Evolutionary conservation across 2,113 vertebrate species (phyloP).

Genomic region (Sigmodon hispidus): DNA sequence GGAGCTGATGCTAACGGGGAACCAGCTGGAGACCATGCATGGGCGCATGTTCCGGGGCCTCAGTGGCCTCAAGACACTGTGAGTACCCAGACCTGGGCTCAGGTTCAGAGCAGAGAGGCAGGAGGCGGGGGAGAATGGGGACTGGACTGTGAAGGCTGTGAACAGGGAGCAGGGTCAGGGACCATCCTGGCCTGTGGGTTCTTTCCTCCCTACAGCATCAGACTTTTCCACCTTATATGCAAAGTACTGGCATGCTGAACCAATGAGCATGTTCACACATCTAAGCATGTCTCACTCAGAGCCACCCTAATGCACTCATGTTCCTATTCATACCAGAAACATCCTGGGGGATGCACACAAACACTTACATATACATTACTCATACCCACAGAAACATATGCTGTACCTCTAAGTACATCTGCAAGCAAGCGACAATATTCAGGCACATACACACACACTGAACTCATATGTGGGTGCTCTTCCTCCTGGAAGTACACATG

Average conservation of each 20-base stretch:
- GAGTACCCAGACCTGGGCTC: constrained; percentile 77
- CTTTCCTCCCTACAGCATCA: background rate
- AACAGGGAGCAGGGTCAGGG: background rate
- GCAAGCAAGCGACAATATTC: background rate
- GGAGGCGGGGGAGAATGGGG: background rate
- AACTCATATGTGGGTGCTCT: background rate
- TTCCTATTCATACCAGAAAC: background rate
- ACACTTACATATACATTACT: background rate
- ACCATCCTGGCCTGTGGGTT: too few species aligned
- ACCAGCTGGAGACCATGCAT: constrained; percentile 92
- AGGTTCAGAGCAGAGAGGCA: fast-evolving
- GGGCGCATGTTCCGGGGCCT: constrained; percentile 95
- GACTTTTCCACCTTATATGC: background rate
- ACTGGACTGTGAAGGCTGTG: fast-evolving
- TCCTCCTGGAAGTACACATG: background rate
- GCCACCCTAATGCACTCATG: background rate
- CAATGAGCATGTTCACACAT: background rate
- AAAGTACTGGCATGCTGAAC: background rate
- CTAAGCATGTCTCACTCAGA: background rate
- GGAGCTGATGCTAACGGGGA: constrained; percentile 95
- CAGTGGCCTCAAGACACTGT: constrained; percentile 94
- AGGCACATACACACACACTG: background rate
- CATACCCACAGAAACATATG: background rate
- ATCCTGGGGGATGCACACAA: background rate
- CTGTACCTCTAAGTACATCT: background rate